Evolutionary conservation across 2,888 invertebrate genomes (phyloP), one percentile per base, ranked within the genome.

Genomic region (Anthophora plumipes): DNA sequence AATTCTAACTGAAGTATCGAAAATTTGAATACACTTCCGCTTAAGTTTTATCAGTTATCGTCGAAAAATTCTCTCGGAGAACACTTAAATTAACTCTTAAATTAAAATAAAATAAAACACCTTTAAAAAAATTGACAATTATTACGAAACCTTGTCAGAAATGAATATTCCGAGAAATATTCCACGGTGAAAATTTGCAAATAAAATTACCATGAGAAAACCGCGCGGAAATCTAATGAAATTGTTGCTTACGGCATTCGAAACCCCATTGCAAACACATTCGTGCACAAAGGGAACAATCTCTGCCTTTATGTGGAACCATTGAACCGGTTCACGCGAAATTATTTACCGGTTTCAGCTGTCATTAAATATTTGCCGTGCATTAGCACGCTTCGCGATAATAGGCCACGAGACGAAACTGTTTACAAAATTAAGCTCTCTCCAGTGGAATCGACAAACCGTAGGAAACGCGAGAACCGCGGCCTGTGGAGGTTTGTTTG

Each of bases 391-490:
- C 54, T 68, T 61, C 68, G 48, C 64, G 61, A 70, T 77, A 77
- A 84, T 72, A 70, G 79, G 66, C 52, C 46, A 31, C 77, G 73
- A 64, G 76, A 82, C 73, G 82, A 68, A 67, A 77, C 71, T 84
- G 83, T 84, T 84, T 84, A 71, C 82, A 71, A 63, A 77, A 80
- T 84, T 82, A 82, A 84, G 66, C 74, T 67, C 61, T 67, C 61
- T 39, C 39, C 46, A 68, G 46, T 68, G 78, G 61, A 83, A 78
- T 71, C 54, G 37, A 59, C 43, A 48, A 68, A 71, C 63, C 50
- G 17, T 9, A 37, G 69, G 57, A 69, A 67, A 68, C 43, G 46
- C 60, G 66, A 70, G 25, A 67, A 48, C 22, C 64, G n/a, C n/a
- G n/a, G 20, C n/a, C 31, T n/a, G n/a, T n/a, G 50, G 22, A 43